Evolutionary conservation across 2,113 vertebrate genomes (phyloP), one percentile per base, ranked within the genome.

Genomic region (Leptodactylus fuscus): DNA sequence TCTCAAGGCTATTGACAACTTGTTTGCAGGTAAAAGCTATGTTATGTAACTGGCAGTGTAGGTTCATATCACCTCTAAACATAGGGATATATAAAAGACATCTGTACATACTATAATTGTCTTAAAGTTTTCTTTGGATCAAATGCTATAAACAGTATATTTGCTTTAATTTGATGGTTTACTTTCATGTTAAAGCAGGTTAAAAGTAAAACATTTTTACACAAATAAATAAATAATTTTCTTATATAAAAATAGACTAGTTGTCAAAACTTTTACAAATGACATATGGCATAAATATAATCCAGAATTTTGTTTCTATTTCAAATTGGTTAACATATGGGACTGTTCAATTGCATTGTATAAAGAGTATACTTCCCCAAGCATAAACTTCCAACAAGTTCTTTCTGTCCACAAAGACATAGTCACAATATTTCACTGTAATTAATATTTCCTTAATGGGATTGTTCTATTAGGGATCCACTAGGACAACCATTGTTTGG

Each of bases 201-300:
- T 67, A 18, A 29, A 81, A 81, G 38, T 81, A 22, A 82, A 24
- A 69, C 24, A 70, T 71, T 27, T 58, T 75, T 77, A 49, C 71
- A 67, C 18, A 36, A 34, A 67, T n/a, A n/a, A n/a, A n/a, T n/a
- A n/a, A n/a, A n/a, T n/a, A n/a, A 15, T 67, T 67, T 83, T 44
- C 10, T 75, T 24, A 12, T 60, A 78, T 32, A 62, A 69, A 85
- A 85, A 85, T 85, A 85, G 83, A 78, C 41, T 78, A 69, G 73
- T 67, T 85, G 48, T 49, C 77, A 60, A 83, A 76, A 44, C 69
- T 44, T 83, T 75, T 62, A 60, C 51, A 69, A 69, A 85, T 78
- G 83, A 77, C 83, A 85, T 85, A 78, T 85, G 83, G 83, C 60
- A 85, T 41, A 85, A 85, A 85, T 65, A 78, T 48, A 77, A 84